A percentile compares a stretch with the other conserved stretches of the same genome.
phyloP scores from a whole-genome alignment of 1,140 invertebrate genomes.

The Euwallacea similis region DNA sequence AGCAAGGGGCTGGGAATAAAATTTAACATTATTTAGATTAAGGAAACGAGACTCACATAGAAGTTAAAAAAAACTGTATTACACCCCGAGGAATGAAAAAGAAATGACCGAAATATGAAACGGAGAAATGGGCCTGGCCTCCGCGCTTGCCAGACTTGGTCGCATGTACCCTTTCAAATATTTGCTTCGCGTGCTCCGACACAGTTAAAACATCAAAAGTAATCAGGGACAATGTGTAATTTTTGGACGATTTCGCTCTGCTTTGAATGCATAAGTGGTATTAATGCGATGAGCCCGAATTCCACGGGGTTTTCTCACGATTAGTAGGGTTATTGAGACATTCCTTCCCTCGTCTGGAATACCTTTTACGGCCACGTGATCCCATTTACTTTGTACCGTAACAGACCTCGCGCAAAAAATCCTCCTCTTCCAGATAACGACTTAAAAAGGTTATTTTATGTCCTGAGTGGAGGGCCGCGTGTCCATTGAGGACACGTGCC shows the following conservation, averaged over 20 bases:
- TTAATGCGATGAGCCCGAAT: slow-evolving; percentile 10
- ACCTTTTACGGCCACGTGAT: neutral
- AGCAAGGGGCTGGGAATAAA: too few relatives aligned
- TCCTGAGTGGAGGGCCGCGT: neutral
- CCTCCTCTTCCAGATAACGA: neutral
- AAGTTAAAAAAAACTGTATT: too few relatives aligned
- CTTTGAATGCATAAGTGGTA: slow-evolving; percentile 24
- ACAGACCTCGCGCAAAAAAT: neutral
- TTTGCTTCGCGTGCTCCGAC: slow-evolving; percentile 16
- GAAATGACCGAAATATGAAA: too few relatives aligned
- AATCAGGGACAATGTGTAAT: slow-evolving; percentile 28
- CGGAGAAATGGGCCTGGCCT: too few relatives aligned
- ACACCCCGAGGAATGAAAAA: too few relatives aligned
- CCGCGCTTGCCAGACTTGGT: too few relatives aligned
- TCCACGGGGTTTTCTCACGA: slow-evolving; percentile 21
- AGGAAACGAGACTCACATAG: too few relatives aligned
- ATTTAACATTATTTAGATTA: too few relatives aligned
- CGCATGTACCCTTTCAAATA: neutral
- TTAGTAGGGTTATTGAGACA: slow-evolving; percentile 10
- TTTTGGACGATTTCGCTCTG: slow-evolving; percentile 22
- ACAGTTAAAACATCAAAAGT: slow-evolving; percentile 21
- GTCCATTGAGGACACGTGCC: neutral
- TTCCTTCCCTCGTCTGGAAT: neutral
- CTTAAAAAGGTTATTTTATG: neutral
- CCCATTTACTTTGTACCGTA: neutral